phyloP scores from a whole-genome alignment of 2,113 vertebrate genomes.

The Tetrax tetrax region DNA sequence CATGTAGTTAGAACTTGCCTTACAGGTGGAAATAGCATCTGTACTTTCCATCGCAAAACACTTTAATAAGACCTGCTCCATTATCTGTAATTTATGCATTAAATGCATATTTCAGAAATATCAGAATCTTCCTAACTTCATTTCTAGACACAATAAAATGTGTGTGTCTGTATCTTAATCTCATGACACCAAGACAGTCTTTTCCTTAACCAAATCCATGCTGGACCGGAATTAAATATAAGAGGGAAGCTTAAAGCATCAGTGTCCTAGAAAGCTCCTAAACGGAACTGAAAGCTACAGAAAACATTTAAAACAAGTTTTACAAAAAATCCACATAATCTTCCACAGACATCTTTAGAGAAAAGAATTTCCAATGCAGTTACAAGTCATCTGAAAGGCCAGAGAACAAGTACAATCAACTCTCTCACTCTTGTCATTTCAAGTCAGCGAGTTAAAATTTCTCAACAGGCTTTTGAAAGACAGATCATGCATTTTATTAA shows the following conservation, averaged over 20 bases:
- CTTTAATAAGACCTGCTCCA: constrained; percentile 36
- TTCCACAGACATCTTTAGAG: constrained; percentile 65
- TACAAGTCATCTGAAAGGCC: constrained; percentile 71
- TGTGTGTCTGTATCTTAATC: constrained; percentile 51
- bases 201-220: constrained; percentile 64
- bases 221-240: constrained; percentile 53
- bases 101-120: constrained; percentile 82
- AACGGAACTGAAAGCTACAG: constrained; percentile 60
- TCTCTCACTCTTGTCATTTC: not conserved
- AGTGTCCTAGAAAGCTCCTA: constrained; percentile 70
- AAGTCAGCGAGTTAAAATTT: not conserved
- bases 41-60: constrained; percentile 20
- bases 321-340: constrained; percentile 48
- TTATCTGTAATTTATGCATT: constrained; percentile 88
- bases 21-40: constrained; percentile 74
- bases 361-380: constrained; percentile 43
- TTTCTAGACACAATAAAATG: constrained; percentile 61
- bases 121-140: constrained; percentile 58
- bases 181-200: constrained; percentile 46
- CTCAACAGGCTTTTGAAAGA: constrained; percentile 54
- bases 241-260: constrained; percentile 76
- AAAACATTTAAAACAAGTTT: constrained; percentile 57
- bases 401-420: constrained; percentile 24
- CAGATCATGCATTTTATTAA: constrained; percentile 57
- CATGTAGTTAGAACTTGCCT: constrained; percentile 62